Conservation (phyloP, 2,113 vertebrate species). For the Solea solea region DNA sequence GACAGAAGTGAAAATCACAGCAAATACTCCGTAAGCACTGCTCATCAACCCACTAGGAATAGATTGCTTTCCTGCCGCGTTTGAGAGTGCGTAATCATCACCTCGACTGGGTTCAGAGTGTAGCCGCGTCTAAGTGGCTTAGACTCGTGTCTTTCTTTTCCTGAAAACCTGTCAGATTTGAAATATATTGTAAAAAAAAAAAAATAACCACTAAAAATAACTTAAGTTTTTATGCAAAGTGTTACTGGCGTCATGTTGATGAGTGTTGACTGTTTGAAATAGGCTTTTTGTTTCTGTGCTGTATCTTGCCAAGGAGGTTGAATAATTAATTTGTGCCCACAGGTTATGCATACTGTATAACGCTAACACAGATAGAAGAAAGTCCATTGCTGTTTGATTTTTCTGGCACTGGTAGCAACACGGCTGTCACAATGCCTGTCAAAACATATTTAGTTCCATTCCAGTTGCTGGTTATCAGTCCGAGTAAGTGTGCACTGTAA, state of each 20-base stretch:
- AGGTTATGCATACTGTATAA: slow-evolving; percentile 16
- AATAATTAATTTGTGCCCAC: slow-evolving; percentile 50
- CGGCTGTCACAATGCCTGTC: slow-evolving; percentile 49
- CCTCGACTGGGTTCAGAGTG: slow-evolving; percentile 9
- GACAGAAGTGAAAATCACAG: slow-evolving; percentile 20
- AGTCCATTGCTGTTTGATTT: slow-evolving; percentile 19
- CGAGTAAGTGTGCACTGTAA: slow-evolving; percentile 26
- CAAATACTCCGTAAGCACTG: slow-evolving; percentile 26
- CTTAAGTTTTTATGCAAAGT: slow-evolving; percentile 1
- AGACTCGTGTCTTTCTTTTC: neutral
- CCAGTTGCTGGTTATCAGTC: slow-evolving; percentile 35
- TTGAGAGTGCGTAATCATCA: slow-evolving; percentile 32
- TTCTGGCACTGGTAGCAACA: slow-evolving; percentile 31
- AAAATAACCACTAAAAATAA: neutral
- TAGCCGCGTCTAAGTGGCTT: neutral
- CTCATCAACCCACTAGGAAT: slow-evolving; percentile 34
- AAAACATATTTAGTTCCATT: slow-evolving; percentile 56
- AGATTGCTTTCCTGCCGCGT: slow-evolving; percentile 29
- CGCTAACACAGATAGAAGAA: slow-evolving; percentile 21
- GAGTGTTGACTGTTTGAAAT: slow-evolving; percentile 27
- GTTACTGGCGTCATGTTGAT: slow-evolving; percentile 15
- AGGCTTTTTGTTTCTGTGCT: slow-evolving; percentile 17
- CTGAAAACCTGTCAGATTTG: neutral
- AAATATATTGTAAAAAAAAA: neutral
- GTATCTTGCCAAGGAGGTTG: slow-evolving; percentile 22